These are phyloP conservation scores for human (Homo sapiens) DNA, from an alignment of 2,113 vertebrate species.

Conservation along the genomic window GRCh38 chr14:25012001-25012500, in stretches of 20 bases:
- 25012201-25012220: background rate
- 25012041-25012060: too few relatives aligned
- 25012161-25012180: background rate
- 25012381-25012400: too few relatives aligned
- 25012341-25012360: too few relatives aligned
- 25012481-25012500: too few relatives aligned
- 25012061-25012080: background rate
- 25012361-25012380: too few relatives aligned
- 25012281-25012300: background rate
- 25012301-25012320: slow-evolving; percentile 3
- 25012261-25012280: background rate
- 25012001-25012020: too few relatives aligned
- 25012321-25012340: background rate
- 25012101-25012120: background rate
- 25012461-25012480: too few relatives aligned
- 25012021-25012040: too few relatives aligned
- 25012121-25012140: background rate
- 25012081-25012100: background rate
- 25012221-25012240: background rate
- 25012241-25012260: background rate
- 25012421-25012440: too few relatives aligned
- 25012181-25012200: background rate
- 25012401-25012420: too few relatives aligned
- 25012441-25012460: too few relatives aligned
- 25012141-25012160: background rate